Conservation (phyloP, 2,113 vertebrate genomes). For the Hippoglossus stenolepis region DNA sequence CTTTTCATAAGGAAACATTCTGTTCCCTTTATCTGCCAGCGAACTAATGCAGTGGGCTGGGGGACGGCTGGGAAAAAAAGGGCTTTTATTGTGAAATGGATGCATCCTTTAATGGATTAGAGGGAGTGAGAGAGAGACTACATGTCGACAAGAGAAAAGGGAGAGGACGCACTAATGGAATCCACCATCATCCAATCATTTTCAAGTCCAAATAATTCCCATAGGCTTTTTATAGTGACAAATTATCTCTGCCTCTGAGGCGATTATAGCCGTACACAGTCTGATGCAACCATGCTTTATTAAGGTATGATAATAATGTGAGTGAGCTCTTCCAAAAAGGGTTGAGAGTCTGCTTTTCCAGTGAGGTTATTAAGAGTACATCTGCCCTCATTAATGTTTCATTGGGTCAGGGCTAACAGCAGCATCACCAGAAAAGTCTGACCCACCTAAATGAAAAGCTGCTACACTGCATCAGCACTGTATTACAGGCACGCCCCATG, state of each 20-base stretch:
- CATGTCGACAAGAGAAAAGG: conserved; percentile 31
- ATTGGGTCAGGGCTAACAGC: conserved; percentile 2
- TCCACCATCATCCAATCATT: conserved; percentile 69
- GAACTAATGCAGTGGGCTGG: conserved; percentile 61
- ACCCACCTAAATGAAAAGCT: conserved; percentile 3
- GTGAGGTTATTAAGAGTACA: conserved; percentile 50
- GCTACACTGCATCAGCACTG: conserved; percentile 5
- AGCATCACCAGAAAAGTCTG: conserved; percentile 1
- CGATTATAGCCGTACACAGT: conserved; percentile 54
- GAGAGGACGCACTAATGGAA: conserved; percentile 69
- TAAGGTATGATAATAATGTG: conserved; percentile 15
- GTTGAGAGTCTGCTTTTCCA: conserved; percentile 42
- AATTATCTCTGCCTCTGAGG: conserved; percentile 47
- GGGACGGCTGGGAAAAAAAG: conserved; percentile 6
- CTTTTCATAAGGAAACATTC: conserved; percentile 52
- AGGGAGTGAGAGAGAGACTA: conserved; percentile 18
- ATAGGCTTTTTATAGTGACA: conserved; percentile 61
- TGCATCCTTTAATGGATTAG: conserved; percentile 63
- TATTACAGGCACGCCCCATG: not conserved
- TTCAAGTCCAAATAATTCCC: conserved; percentile 66
- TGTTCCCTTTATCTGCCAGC: conserved; percentile 67
- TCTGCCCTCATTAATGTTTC: conserved; percentile 50
- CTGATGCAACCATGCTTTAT: conserved; percentile 51
- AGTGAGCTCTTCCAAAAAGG: conserved; percentile 35
- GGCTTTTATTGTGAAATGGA: conserved; percentile 74